Conservation (phyloP, 2,113 vertebrate genomes). For the Ceratotherium simum region DNA sequence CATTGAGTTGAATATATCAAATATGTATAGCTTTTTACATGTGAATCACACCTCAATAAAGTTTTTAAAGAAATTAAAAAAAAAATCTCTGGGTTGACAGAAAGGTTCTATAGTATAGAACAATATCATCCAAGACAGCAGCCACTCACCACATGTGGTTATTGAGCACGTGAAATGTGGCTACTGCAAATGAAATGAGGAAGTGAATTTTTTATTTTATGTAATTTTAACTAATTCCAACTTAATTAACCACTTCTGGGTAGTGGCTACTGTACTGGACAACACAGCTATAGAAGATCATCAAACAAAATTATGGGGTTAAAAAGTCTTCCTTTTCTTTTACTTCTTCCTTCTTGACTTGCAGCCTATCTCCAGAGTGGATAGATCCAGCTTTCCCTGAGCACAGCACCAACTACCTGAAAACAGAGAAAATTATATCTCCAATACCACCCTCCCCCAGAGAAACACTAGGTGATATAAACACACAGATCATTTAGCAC, state of each 20-base stretch:
- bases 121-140: background rate
- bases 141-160: background rate
- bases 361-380: background rate
- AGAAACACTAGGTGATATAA: background rate
- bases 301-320: background rate
- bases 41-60: background rate
- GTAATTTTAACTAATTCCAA: slow-evolving; percentile 33
- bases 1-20: background rate
- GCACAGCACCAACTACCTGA: background rate
- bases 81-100: background rate
- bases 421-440: background rate
- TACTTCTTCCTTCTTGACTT: background rate
- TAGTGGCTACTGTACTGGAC: background rate
- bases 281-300: background rate
- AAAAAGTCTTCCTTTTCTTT: background rate
- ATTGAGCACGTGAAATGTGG: background rate
- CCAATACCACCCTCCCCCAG: background rate
- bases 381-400: background rate
- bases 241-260: background rate
- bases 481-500: background rate
- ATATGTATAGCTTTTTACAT: background rate
- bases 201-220: background rate
- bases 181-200: background rate
- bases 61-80: background rate
- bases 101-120: background rate